These are phyloP conservation scores for Triops cancriformis DNA, from an alignment of 1,140 invertebrate genomes.

Conservation along the genomic window DNA sequence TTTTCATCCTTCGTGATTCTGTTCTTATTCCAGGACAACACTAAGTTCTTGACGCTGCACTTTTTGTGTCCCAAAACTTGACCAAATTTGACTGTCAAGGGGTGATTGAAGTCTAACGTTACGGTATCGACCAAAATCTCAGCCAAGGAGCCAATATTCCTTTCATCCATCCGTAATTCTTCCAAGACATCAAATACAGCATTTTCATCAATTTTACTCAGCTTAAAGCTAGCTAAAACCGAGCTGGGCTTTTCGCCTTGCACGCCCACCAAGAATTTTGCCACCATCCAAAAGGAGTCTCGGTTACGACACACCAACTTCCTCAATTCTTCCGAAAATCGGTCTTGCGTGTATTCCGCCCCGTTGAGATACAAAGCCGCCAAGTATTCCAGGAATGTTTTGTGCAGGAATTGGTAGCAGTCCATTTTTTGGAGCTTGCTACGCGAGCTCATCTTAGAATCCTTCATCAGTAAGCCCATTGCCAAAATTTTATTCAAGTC, in stretches of 20 bases:
- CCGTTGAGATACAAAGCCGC: slow-evolving; percentile 23
- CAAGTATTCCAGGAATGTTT: slow-evolving; percentile 28
- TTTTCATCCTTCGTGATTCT: neutral
- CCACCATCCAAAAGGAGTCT: neutral
- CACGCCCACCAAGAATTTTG: neutral
- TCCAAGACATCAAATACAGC: neutral
- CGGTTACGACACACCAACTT: neutral
- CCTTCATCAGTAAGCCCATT: slow-evolving; percentile 4
- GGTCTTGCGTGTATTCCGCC: neutral
- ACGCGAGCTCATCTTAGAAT: slow-evolving; percentile 9
- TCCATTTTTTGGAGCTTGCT: slow-evolving; percentile 22
- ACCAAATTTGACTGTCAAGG: neutral
- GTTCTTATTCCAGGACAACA: neutral
- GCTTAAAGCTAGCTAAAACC: neutral
- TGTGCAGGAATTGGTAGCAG: slow-evolving; percentile 27
- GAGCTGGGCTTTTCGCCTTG: neutral
- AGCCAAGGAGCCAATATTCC: neutral
- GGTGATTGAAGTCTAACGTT: neutral
- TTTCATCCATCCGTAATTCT: neutral
- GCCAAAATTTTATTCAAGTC: slow-evolving; percentile 1
- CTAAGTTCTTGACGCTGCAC: neutral
- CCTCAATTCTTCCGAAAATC: neutral
- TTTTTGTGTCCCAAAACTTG: neutral
- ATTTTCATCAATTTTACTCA: neutral
- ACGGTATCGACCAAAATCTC: neutral